Conservation (phyloP, 2,797 vertebrate species). For the Selene dorsalis region DNA sequence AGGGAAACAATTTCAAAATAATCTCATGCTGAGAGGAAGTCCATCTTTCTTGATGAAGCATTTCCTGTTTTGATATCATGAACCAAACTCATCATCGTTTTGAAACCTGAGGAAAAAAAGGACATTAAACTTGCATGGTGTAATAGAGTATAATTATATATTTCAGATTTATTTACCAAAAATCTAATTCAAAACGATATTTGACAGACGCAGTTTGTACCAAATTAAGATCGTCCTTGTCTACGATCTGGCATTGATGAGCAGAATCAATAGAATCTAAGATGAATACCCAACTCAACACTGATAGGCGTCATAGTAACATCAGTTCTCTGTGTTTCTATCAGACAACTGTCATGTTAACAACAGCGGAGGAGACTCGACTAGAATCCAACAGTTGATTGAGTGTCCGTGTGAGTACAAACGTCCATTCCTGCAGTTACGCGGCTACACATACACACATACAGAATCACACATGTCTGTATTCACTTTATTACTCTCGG, state of each 20-base stretch:
- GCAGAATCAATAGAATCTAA: constrained; percentile 40
- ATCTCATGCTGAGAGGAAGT: background rate
- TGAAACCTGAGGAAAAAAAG: background rate
- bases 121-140: too few species aligned
- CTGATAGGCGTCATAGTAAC: constrained; percentile 67
- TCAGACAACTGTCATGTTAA: constrained; percentile 98
- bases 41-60: background rate
- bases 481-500: background rate
- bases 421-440: constrained; percentile 76
- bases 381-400: constrained; percentile 97
- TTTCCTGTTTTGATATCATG: background rate
- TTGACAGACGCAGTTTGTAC: background rate
- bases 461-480: background rate
- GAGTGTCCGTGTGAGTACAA: constrained; percentile 97
- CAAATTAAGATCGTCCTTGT: background rate
- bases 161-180: background rate
- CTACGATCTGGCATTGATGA: constrained; percentile 16
- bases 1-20: background rate
- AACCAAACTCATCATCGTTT: background rate
- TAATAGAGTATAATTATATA: background rate
- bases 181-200: background rate
- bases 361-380: constrained; percentile 96
- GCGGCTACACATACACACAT: constrained; percentile 13
- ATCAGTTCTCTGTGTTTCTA: constrained; percentile 91
- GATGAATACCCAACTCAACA: constrained; percentile 15